Evolutionary conservation across 2,113 vertebrate species (phyloP), one percentile per base, ranked within the genome.

Genomic region (Macquaria australasica): DNA sequence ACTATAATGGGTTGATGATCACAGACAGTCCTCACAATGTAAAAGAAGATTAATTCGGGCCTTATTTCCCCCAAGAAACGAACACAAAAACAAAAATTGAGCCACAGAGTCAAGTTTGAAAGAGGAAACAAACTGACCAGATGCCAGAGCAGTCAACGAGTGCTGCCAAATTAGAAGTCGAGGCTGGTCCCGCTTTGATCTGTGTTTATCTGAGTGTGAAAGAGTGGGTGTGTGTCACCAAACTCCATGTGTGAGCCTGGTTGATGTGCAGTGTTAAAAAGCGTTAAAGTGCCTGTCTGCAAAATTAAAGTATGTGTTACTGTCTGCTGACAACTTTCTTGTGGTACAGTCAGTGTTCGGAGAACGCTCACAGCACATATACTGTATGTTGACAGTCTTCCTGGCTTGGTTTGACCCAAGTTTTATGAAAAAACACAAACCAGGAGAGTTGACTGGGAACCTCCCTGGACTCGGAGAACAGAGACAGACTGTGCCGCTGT

Each of bases 401-500:
- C 60, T 85, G 81, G 59, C 41, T 77, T 31, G 56, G 55, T 76
- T 79, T 58, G 74, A 74, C 64, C 34, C 58, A 58, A 83, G 73
- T 69, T 88, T 72, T 77, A 69, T 81, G 56, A 74, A 84, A 84
- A 60, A 83, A 71, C 82, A 81, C 15, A 67, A 75, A 79, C 66
- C 73, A 60, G 58, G 72, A 86, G 77, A 53, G 77, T 77, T 85
- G 39, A 77, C 10, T 18, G 66, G 82, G 77, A 81, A 82, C 81
- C 84, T 90, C 87, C 77, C 79, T 20, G 2, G 71, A 77, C 68
- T 62, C 43, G 0, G 77, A 76, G 83, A 91, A 95, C 93, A 95
- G 84, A 90, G 87, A 39, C 80, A 20, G 84, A 87, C 91, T 92
- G 89, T 91, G 89, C 85, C 51, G 9, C 75, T 82, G 91, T 81